Conservation (phyloP, 2,113 vertebrate species). For the Esox niger region DNA sequence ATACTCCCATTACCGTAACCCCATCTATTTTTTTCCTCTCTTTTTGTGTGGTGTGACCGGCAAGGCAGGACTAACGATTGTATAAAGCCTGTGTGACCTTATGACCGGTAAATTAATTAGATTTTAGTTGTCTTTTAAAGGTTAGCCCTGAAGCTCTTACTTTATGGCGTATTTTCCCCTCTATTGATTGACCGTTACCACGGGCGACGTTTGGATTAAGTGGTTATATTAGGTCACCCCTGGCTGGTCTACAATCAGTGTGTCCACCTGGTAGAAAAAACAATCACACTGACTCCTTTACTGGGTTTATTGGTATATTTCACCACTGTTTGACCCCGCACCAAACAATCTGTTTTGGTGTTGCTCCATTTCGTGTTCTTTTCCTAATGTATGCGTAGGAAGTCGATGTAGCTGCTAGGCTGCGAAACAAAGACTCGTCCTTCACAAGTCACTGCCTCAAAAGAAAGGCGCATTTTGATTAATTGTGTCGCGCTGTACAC, state of each 20-base stretch:
- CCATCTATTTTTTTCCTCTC: constrained; percentile 22
- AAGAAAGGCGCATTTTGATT: constrained; percentile 57
- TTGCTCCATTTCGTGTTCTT: constrained; percentile 33
- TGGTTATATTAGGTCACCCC: constrained; percentile 53
- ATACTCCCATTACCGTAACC: constrained; percentile 37
- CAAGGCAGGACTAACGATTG: constrained; percentile 58
- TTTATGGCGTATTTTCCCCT: constrained; percentile 61
- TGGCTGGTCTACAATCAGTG: constrained; percentile 16
- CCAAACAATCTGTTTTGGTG: constrained; percentile 33
- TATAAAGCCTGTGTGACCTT: constrained; percentile 59
- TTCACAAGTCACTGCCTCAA: constrained; percentile 39
- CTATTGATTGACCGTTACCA: constrained; percentile 62
- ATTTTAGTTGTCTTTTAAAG: constrained; percentile 73
- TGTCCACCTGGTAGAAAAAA: constrained; percentile 61
- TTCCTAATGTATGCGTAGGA: constrained; percentile 37
- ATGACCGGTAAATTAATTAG: constrained; percentile 72
- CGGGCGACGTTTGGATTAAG: constrained; percentile 60
- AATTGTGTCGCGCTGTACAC: background rate
- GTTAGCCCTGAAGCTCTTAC: constrained; percentile 57
- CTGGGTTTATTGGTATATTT: constrained; percentile 54
- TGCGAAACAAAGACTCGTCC: constrained; percentile 36
- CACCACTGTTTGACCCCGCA: constrained; percentile 54
- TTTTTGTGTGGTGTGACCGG: constrained; percentile 52
- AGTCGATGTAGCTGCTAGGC: constrained; percentile 29
- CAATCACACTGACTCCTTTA: constrained; percentile 59